Evolutionary conservation across 2,797 vertebrate species (phyloP).

Genomic region (Tenualosa thibaudeaui): DNA sequence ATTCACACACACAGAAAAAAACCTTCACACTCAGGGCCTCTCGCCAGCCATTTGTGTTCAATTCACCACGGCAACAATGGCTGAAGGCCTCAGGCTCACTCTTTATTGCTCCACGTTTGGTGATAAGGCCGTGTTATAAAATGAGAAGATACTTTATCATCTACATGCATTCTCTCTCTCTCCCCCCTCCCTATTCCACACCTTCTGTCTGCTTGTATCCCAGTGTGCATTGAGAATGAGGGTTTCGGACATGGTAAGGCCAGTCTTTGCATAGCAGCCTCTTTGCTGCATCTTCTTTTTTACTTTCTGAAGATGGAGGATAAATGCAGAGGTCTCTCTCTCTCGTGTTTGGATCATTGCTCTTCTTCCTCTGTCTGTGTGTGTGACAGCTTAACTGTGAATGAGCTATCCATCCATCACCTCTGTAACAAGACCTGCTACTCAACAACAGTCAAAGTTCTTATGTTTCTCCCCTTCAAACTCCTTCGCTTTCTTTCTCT

Average conservation of each 20-base stretch:
- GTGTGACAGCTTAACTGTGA: slow-evolving; percentile 29
- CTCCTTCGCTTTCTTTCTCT: not conserved
- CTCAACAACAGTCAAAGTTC: not conserved
- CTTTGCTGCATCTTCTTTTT: not conserved
- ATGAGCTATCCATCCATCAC: slow-evolving; percentile 45
- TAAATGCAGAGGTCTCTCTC: not conserved
- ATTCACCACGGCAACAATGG: slow-evolving; percentile 18
- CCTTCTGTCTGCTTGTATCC: not conserved
- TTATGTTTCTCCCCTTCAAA: not conserved
- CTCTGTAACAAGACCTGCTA: slow-evolving; percentile 39
- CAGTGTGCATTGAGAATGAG: not conserved
- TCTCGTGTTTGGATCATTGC: slow-evolving; percentile 1
- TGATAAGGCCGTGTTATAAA: slow-evolving; percentile 5
- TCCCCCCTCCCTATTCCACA: not conserved
- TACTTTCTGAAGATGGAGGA: not conserved
- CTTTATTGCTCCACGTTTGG: not conserved
- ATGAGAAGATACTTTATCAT: slow-evolving; percentile 7
- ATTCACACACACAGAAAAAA: slow-evolving; percentile 34
- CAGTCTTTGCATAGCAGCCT: not conserved
- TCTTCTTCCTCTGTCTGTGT: slow-evolving; percentile 17
- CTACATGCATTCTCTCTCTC: slow-evolving; percentile 1
- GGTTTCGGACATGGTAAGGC: not conserved
- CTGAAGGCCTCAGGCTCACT: not conserved
- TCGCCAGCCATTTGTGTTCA: slow-evolving; percentile 23
- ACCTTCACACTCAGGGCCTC: not conserved